Base-by-base conservation (phyloP, 2,888 invertebrate species). In the Zygothrica quintamaculata region DNA sequence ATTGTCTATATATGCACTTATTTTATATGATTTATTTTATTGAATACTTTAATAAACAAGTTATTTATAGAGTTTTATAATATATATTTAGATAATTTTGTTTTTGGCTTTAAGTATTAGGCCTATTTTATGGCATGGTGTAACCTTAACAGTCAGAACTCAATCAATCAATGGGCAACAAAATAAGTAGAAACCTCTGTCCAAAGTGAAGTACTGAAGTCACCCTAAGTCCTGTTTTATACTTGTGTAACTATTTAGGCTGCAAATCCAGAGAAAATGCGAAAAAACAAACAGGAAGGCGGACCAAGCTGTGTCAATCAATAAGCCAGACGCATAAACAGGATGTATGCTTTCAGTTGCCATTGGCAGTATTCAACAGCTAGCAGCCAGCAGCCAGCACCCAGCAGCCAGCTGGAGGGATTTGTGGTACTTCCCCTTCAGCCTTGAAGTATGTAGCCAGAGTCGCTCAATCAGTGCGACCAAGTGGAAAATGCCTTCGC, bases 271-370 rank as follows among this genome's bases (percentile, higher is more conserved):
- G 66, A 71, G 36, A 58, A 12, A 77, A 29, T 46, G 31, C 11
- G 16, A 39, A 43, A 65, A 66, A 60, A 29, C 43, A 57, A 62
- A 52, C 64, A 47, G 46, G 18, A 62, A 40, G 15, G 31, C 39
- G 43, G 52, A 37, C 42, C 65, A 46, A 43, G 56, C 68, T 57
- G 75, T 53, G 72, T 51, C 72, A 82, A 85, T 79, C 82, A 79
- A 79, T 79, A 79, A 79, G 79, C 82, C 81, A 84, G 78, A 65
- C 72, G 75, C 68, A 85, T 85, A 79, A 84, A 85, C 85, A 81
- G 79, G 79, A 81, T 78, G 76, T 85, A 74, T 60, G 75, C 79
- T 53, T 48, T 5, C 18, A 22, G 18, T 2, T 5, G 18, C 18
- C 18, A 77, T 60, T 70, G 67, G 74, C n/a, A n/a, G n/a, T n/a